phyloP scores from a whole-genome alignment of 2,797 vertebrate genomes.

The Alosa sapidissima region DNA sequence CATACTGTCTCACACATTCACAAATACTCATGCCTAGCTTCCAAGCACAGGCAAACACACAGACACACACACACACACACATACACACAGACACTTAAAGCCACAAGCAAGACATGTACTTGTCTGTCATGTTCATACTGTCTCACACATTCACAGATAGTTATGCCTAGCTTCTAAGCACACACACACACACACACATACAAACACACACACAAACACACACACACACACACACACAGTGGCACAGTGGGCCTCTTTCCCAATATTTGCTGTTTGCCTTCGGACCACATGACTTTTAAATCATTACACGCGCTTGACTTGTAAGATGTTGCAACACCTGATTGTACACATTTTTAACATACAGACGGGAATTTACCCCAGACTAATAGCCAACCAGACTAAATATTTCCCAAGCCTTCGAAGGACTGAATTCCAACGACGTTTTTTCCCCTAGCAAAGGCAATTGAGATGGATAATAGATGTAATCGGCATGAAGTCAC shows the following conservation, averaged over 20 bases:
- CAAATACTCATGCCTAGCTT: neutral
- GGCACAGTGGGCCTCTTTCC: neutral
- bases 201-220: too few species aligned
- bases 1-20: neutral
- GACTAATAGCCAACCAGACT: too few species aligned
- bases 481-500: neutral
- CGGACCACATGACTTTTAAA: neutral
- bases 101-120: too few species aligned
- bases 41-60: neutral
- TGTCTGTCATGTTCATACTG: too few species aligned
- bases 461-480: neutral
- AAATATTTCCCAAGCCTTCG: constrained; percentile 7
- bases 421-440: neutral
- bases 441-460: neutral
- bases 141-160: neutral
- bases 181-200: neutral
- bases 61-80: constrained; percentile 23
- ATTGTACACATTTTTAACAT: neutral
- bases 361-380: too few species aligned
- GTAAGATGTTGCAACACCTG: neutral
- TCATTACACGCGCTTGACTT: neutral
- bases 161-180: neutral
- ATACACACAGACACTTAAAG: too few species aligned
- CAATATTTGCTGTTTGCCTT: neutral
- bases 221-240: neutral